phyloP scores from a whole-genome alignment of 2,888 invertebrate genomes.

The Dioctria rufipes region DNA sequence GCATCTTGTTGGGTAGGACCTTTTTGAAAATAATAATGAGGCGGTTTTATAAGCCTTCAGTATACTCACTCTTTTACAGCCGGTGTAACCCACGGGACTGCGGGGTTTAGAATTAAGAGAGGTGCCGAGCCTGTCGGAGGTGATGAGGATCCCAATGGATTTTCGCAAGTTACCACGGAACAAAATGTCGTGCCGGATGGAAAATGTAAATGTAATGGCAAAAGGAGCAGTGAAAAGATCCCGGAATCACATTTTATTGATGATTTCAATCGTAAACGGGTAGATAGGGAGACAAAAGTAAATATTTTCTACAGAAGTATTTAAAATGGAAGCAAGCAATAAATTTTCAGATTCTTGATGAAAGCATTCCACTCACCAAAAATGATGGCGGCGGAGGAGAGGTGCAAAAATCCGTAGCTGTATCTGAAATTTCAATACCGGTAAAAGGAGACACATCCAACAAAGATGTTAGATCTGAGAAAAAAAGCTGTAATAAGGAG shows the following conservation, averaged over 20 bases:
- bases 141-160: constrained; percentile 2
- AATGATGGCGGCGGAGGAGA: not conserved
- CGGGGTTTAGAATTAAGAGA: constrained; percentile 9
- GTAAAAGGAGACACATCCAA: not conserved
- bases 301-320: not conserved
- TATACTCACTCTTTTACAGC: not conserved
- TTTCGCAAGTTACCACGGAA: too few relatives aligned
- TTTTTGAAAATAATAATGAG: not conserved
- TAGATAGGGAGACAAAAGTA: not conserved
- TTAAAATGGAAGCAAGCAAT: not conserved
- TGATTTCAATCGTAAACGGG: not conserved
- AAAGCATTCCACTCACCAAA: not conserved
- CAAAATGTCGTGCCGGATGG: not conserved
- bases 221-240: not conserved
- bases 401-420: not conserved
- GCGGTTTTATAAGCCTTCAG: not conserved
- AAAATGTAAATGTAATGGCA: not conserved
- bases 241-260: constrained; percentile 3
- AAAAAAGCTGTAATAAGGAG: not conserved
- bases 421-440: not conserved
- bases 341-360: not conserved
- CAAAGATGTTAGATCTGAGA: not conserved
- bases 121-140: not conserved
- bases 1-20: constrained; percentile 7
- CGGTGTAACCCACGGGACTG: not conserved